phyloP scores from a whole-genome alignment of 2,113 vertebrate species.

The Periophthalmus modestus region DNA sequence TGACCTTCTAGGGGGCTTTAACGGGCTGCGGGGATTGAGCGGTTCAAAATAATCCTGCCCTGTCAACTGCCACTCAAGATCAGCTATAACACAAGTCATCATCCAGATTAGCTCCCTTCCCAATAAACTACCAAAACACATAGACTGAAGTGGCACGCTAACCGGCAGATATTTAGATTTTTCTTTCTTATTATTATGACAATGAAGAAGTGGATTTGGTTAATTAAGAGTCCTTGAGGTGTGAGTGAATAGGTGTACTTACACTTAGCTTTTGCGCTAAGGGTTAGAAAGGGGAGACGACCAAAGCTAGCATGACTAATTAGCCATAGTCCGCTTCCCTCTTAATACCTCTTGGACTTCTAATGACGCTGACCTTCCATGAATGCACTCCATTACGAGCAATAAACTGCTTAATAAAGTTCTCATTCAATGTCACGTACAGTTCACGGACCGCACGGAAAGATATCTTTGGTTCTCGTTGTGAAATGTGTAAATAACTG shows the following conservation, averaged over 20 bases:
- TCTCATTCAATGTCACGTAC: constrained; percentile 60
- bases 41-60: constrained; percentile 75
- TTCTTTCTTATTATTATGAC: constrained; percentile 47
- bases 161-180: constrained; percentile 67
- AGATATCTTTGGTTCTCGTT: constrained; percentile 29
- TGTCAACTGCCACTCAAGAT: constrained; percentile 80
- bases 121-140: constrained; percentile 53
- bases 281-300: constrained; percentile 10
- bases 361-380: constrained; percentile 71
- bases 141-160: constrained; percentile 69
- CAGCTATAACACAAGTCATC: constrained; percentile 71
- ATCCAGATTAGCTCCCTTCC: constrained; percentile 68
- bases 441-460: constrained; percentile 32
- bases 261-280: constrained; percentile 50
- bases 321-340: constrained; percentile 40
- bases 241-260: constrained; percentile 39
- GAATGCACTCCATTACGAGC: constrained; percentile 66
- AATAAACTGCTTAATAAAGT: constrained; percentile 67
- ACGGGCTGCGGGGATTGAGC: constrained; percentile 69
- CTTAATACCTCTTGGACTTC: constrained; percentile 46
- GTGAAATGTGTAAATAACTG: constrained; percentile 52
- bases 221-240: constrained; percentile 65
- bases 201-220: constrained; percentile 65
- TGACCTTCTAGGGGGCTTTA: constrained; percentile 76
- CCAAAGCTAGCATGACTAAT: constrained; percentile 40